A percentile compares a stretch with the other conserved stretches of the same genome.
phyloP scores from a whole-genome alignment of 2,797 vertebrate species.

The Sebastes paucispinis region DNA sequence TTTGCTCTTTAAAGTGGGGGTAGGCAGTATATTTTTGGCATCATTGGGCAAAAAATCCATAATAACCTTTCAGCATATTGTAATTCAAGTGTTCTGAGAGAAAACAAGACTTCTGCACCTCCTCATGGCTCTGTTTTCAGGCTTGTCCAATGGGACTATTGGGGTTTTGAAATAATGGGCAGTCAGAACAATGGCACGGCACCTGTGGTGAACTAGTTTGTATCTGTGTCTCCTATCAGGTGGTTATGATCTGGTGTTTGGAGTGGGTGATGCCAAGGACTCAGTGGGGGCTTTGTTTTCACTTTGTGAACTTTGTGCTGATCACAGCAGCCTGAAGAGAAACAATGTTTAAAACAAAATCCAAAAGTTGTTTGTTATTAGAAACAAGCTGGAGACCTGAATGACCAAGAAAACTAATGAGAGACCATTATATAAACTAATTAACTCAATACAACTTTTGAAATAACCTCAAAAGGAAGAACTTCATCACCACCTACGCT shows the following conservation, averaged over 20 bases:
- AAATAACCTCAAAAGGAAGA: conserved; percentile 16
- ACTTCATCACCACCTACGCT: conserved; percentile 10
- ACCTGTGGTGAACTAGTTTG: not conserved
- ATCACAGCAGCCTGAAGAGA: conserved; percentile 19
- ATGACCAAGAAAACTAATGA: conserved; percentile 18
- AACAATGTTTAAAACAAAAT: conserved; percentile 14
- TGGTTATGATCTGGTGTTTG: not conserved
- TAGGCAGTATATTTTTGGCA: no score
- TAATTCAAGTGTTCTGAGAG: no score
- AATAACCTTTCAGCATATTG: no score
- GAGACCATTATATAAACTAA: conserved; percentile 2
- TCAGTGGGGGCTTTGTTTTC: conserved; percentile 22
- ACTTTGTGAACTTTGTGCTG: conserved; percentile 18
- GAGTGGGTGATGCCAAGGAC: not conserved
- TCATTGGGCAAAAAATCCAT: no score
- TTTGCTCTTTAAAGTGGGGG: no score
- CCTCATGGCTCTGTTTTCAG: no score
- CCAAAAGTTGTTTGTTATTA: conserved; percentile 11
- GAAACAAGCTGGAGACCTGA: conserved; percentile 3
- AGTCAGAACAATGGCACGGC: not conserved
- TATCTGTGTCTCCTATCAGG: not conserved
- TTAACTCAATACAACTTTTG: conserved; percentile 27
- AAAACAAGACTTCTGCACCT: no score
- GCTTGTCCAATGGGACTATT: no score
- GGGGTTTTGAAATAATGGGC: not conserved